A percentile compares a stretch with the other conserved stretches of the same genome.
Conservation (phyloP, 35 echinoderm and acorn worm genomes). For the Eucidaris tribuloides region DNA sequence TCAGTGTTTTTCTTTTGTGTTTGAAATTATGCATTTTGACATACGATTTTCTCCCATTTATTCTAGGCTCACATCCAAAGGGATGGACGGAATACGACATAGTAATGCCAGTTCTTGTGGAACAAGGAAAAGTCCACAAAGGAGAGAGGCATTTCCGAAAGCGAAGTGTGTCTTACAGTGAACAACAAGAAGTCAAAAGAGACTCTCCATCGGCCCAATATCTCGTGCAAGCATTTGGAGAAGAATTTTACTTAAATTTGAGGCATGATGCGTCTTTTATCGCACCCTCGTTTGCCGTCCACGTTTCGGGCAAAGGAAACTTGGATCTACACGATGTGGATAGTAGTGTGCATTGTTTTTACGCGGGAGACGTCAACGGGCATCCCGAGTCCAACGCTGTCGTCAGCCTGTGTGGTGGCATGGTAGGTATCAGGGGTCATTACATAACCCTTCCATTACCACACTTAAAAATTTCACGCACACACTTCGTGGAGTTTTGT, state of each 20-base stretch:
- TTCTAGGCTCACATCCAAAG: neutral
- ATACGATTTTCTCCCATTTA: neutral
- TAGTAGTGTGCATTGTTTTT: slow-evolving; percentile 46
- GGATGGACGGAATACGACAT: slow-evolving; percentile 40
- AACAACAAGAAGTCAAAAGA: neutral
- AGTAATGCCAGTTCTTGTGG: slow-evolving; percentile 15
- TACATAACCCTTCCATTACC: neutral
- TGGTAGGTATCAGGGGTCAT: slow-evolving; percentile 37
- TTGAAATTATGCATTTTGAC: too few species aligned
- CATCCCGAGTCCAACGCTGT: slow-evolving; percentile 41
- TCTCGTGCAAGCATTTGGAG: slow-evolving; percentile 48
- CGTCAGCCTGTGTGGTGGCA: slow-evolving; percentile 53
- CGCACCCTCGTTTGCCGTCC: slow-evolving; percentile 24
- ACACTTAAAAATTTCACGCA: neutral
- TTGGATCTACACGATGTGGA: slow-evolving; percentile 37
- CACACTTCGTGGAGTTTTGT: neutral
- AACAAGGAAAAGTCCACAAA: slow-evolving; percentile 21
- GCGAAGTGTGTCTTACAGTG: slow-evolving; percentile 38
- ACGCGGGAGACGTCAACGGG: slow-evolving; percentile 39
- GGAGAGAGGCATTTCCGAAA: slow-evolving; percentile 55
- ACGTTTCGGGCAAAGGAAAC: slow-evolving; percentile 20
- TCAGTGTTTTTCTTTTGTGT: too few species aligned
- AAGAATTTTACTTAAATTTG: slow-evolving; percentile 41
- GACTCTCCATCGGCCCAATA: neutral
- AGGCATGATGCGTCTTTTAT: slow-evolving; percentile 35